A percentile compares a stretch with the other conserved stretches of the same genome.
phyloP scores from a whole-genome alignment of 2,113 vertebrate species.

The Callocephalon fimbriatum region DNA sequence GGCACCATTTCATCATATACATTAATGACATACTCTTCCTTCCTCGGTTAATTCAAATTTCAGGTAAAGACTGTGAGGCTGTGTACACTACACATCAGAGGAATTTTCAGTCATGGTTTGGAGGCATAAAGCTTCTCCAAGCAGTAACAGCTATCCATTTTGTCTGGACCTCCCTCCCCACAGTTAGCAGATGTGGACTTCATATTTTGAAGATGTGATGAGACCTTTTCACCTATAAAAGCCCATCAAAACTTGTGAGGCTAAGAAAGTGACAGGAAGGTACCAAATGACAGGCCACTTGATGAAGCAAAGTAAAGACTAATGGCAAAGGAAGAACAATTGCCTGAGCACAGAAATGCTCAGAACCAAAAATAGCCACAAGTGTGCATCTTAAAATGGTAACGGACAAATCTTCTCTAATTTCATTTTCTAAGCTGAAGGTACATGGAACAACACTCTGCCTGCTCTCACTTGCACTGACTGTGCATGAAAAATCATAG shows the following conservation, averaged over 20 bases:
- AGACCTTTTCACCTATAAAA: not conserved
- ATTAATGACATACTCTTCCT: not conserved
- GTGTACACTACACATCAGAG: not conserved
- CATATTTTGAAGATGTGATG: not conserved
- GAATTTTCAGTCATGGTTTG: not conserved
- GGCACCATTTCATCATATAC: not conserved
- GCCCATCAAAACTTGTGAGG: constrained; percentile 12
- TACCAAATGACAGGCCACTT: not conserved
- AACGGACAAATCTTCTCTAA: not conserved
- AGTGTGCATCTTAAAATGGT: not conserved
- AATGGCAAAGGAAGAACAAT: not conserved
- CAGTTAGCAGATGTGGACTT: not conserved
- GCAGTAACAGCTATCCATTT: not conserved
- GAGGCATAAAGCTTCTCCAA: not conserved
- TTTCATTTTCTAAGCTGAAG: not conserved
- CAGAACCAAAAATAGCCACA: not conserved
- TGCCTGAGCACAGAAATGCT: not conserved
- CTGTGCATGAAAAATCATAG: not conserved
- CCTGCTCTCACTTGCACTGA: not conserved
- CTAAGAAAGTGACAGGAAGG: not conserved
- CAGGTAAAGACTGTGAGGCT: not conserved
- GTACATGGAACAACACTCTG: not conserved
- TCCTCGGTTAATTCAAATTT: not conserved
- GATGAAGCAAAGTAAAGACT: constrained; percentile 4
- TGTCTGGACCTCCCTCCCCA: not conserved